Percentiles rank a stretch among this genome's conserved stretches.
Conservation (phyloP, 92 coral and sea anemone species). For the Pocillopora meandrina region DNA sequence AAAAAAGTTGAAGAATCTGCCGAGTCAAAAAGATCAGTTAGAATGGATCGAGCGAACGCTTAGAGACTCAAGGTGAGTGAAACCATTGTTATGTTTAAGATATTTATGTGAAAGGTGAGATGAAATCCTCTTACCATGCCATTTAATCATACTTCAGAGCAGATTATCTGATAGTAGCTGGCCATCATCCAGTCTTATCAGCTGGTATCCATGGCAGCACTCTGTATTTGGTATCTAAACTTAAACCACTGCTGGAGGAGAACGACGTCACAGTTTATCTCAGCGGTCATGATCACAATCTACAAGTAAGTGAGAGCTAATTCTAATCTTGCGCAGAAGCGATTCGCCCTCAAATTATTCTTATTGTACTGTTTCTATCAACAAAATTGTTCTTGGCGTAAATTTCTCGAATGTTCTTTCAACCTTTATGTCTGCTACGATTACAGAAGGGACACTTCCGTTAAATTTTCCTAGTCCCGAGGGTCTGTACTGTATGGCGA, state of each 20-base stretch:
- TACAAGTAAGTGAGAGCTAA: slow-evolving; percentile 64
- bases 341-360: neutral
- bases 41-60: slow-evolving; percentile 65
- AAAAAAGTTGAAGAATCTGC: slow-evolving; percentile 21
- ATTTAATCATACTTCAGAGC: slow-evolving; percentile 58
- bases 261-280: slow-evolving; percentile 89
- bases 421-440: too few species aligned
- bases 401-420: too few species aligned
- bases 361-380: too few species aligned
- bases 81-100: too few species aligned
- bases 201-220: slow-evolving; percentile 87
- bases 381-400: too few species aligned
- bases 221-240: slow-evolving; percentile 59
- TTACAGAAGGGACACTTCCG: too few species aligned
- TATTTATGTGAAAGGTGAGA: too few species aligned
- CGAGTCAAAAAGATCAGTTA: slow-evolving; percentile 50
- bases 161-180: slow-evolving; percentile 83
- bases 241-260: slow-evolving; percentile 73
- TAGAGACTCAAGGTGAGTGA: slow-evolving; percentile 57
- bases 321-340: neutral
- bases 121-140: too few species aligned
- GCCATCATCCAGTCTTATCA: slow-evolving; percentile 91
- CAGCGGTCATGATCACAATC: slow-evolving; percentile 96
- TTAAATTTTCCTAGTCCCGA: too few species aligned
- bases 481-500: too few species aligned